Conservation (phyloP, 2,113 vertebrate species). For the Ceyx melanurus region DNA sequence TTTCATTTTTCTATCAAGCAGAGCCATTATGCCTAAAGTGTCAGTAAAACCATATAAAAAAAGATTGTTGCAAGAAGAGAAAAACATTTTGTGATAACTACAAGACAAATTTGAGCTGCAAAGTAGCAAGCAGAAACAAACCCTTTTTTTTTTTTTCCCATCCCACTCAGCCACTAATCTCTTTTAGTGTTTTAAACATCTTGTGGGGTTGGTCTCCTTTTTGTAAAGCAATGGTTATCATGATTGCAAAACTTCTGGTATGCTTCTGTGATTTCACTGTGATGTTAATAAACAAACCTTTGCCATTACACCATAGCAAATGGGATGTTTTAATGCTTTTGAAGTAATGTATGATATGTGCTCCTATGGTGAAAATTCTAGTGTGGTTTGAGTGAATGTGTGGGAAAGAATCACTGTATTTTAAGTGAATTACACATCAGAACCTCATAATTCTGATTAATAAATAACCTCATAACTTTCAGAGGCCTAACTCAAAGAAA, state of each 20-base stretch:
- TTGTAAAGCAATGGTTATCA: neutral
- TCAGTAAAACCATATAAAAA: neutral
- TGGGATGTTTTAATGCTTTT: neutral
- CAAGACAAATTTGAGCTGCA: neutral
- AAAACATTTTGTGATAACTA: neutral
- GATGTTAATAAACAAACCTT: neutral
- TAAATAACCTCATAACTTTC: neutral
- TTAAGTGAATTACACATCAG: neutral
- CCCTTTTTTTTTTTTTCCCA: neutral
- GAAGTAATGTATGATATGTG: neutral
- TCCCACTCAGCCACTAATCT: neutral
- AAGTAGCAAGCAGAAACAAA: neutral
- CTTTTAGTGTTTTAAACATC: neutral
- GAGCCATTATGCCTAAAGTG: neutral
- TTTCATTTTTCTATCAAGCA: neutral
- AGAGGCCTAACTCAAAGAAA: neutral
- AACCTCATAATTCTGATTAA: neutral
- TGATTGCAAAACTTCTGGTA: neutral
- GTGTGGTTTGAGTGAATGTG: neutral
- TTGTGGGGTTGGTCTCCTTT: neutral
- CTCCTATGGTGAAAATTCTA: neutral
- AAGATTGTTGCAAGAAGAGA: neutral
- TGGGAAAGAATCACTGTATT: neutral
- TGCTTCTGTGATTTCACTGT: neutral
- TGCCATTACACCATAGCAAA: neutral